Evolutionary conservation across 2,113 vertebrate genomes (phyloP).

Genomic region (Prietella phreatophila): DNA sequence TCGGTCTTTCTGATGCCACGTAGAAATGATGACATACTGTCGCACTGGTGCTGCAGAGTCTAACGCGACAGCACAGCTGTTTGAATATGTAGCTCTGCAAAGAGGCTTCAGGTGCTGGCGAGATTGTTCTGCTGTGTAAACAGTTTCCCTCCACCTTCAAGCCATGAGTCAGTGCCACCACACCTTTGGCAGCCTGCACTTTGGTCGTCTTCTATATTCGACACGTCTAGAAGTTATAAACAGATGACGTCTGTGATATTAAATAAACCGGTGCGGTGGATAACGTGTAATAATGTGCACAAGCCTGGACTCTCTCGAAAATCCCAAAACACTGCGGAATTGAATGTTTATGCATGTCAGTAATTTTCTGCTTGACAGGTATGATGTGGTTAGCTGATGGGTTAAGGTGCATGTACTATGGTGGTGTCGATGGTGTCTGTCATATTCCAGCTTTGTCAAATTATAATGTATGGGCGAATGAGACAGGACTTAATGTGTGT

Average conservation of each 20-base stretch:
- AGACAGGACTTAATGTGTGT: background rate
- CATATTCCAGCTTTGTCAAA: background rate
- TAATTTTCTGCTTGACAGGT: background rate
- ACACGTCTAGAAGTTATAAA: constrained; percentile 28
- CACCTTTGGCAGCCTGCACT: constrained; percentile 21
- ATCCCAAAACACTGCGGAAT: background rate
- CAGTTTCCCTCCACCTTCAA: constrained; percentile 4
- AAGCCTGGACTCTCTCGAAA: background rate
- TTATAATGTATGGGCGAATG: background rate
- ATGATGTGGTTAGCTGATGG: too few species aligned
- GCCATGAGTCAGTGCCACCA: background rate
- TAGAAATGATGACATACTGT: constrained; percentile 18
- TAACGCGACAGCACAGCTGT: constrained; percentile 35
- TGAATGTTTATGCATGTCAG: background rate
- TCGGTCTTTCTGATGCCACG: background rate
- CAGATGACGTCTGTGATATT: background rate
- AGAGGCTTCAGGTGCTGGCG: background rate
- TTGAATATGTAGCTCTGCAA: constrained; percentile 29
- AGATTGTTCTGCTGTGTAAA: constrained; percentile 25
- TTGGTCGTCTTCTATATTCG: constrained; percentile 14
- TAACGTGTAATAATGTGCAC: constrained; percentile 18
- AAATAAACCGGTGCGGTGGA: background rate
- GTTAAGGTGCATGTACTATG: too few species aligned
- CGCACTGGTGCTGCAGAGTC: background rate
- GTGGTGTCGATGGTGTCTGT: too few species aligned